Base-by-base conservation (phyloP, 2,888 invertebrate species). In the Lobophora halterata region DNA sequence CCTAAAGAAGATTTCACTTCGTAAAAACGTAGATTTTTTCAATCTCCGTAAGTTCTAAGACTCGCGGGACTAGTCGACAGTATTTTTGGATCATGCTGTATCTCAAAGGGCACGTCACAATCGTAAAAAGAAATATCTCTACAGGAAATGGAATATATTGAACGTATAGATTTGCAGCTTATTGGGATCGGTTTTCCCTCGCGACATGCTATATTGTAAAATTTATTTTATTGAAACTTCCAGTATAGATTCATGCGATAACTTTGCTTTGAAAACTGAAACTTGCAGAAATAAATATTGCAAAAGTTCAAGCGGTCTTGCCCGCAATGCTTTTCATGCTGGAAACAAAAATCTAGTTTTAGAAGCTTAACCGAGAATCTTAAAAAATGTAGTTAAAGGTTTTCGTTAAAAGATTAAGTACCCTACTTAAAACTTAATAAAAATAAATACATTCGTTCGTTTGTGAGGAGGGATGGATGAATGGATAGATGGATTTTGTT, bases 1-100 rank as follows among this genome's bases (percentile, higher is more conserved):
- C n/a, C n/a, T n/a, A n/a, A n/a, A n/a, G n/a, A n/a, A n/a, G n/a
- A n/a, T n/a, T n/a, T n/a, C n/a, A n/a, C n/a, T n/a, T n/a, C n/a
- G n/a, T n/a, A n/a, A n/a, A n/a, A n/a, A n/a, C n/a, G 17, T 8
- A 14, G 13, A 3, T 12, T 5, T 13, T 16, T 31, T 44, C 3
- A 12, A 13, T 14, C 4, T 19, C 18, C 9, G 18, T 5, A 17
- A 13, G n/a, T 3, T 11, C 27, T 11, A 27, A 20, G 33, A n/a
- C 54, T 49, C 53, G 6, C 5, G 58, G 51, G 57, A 50, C 13
- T 36, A 40, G 56, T 58, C 52, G 24, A 21, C 34, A 47, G 45
- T 53, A 58, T 53, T 61, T 56, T 61, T 12, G 63, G 65, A 65
- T 63, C 63, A 60, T 48, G 43, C 43, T 42, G 31, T 20, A 43